Percentiles rank a stretch among this genome's conserved stretches.
Conservation (phyloP, 2,113 vertebrate species). For the Circaetus cinerascens region DNA sequence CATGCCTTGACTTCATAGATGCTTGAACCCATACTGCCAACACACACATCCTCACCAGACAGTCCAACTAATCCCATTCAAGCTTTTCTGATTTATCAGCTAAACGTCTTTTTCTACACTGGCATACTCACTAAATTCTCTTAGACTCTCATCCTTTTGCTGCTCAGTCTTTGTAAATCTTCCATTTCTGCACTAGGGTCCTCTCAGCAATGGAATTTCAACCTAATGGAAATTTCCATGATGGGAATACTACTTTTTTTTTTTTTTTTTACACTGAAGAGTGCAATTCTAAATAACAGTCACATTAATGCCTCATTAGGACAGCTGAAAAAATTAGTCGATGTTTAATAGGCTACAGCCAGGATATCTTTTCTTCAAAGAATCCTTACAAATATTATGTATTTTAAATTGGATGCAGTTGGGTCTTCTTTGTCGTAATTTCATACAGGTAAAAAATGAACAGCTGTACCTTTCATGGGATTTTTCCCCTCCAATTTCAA, state of each 20-base stretch:
- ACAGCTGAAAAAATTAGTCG: not conserved
- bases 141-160: not conserved
- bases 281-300: not conserved
- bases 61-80: not conserved
- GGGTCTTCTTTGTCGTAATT: not conserved
- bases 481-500: not conserved
- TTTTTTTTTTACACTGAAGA: not conserved
- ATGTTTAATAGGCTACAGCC: not conserved
- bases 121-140: not conserved
- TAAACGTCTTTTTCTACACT: not conserved
- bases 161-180: not conserved
- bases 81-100: not conserved
- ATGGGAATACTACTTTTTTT: not conserved
- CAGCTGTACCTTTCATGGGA: not conserved
- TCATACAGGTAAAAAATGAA: not conserved
- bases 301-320: not conserved
- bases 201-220: not conserved
- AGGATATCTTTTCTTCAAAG: not conserved
- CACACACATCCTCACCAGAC: not conserved
- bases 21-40: not conserved
- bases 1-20: not conserved
- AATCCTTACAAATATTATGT: slow-evolving; percentile 2
- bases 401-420: not conserved
- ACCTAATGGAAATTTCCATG: not conserved
- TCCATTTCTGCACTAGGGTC: not conserved